phyloP scores from a whole-genome alignment of 2,113 vertebrate species.

The Phaethornis superciliosus region DNA sequence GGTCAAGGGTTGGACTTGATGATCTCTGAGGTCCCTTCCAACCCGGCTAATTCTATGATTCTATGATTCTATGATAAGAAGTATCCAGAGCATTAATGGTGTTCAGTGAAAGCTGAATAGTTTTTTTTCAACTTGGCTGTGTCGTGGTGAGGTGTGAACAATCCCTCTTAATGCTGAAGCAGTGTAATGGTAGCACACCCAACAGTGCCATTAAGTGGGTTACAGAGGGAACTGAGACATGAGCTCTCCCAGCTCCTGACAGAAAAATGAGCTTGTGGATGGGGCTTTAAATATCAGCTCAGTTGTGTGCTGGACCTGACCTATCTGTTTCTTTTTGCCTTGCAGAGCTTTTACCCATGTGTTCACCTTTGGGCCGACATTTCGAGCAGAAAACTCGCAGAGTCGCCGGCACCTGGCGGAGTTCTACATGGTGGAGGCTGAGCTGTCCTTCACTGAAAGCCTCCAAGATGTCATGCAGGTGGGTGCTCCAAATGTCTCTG shows the following conservation, averaged over 20 bases:
- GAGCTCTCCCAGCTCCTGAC: not conserved
- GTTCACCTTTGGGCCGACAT: conserved; percentile 94
- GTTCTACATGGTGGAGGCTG: conserved; percentile 98
- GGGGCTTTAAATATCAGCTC: not conserved
- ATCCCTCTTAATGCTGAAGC: not conserved
- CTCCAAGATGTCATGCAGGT: conserved; percentile 92
- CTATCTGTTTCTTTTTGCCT: not conserved
- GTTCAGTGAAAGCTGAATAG: not conserved
- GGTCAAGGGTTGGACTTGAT: too few relatives aligned
- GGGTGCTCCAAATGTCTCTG: not conserved
- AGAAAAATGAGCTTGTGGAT: not conserved
- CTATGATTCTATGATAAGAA: too few relatives aligned
- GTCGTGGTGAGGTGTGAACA: not conserved
- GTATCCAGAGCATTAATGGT: not conserved
- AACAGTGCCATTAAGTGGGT: not conserved
- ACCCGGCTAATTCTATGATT: too few relatives aligned
- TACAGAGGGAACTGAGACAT: not conserved
- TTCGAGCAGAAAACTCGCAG: conserved; percentile 95
- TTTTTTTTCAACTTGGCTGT: not conserved
- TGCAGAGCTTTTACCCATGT: conserved; percentile 89
- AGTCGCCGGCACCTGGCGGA: conserved; percentile 93
- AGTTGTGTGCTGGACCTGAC: not conserved
- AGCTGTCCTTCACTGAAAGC: conserved; percentile 88
- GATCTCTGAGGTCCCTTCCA: too few relatives aligned
- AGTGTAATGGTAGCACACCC: accelerated